Percentiles rank a stretch among this genome's conserved stretches.
phyloP scores from a whole-genome alignment of 2,888 invertebrate species.

The Calameuta idolon region DNA sequence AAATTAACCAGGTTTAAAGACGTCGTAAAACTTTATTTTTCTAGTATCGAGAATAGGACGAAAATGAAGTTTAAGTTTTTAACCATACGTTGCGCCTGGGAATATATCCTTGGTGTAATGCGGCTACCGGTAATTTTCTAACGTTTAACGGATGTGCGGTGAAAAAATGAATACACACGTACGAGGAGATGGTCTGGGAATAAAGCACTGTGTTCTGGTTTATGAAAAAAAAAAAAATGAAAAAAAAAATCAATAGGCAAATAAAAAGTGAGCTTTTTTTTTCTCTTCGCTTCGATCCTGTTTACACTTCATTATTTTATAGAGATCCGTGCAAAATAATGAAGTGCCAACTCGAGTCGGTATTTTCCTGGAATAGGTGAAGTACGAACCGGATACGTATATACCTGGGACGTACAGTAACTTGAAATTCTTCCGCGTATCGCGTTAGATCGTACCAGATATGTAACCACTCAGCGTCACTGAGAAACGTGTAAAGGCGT shows the following conservation, averaged over 20 bases:
- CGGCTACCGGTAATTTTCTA: constrained; percentile 49
- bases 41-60: neutral
- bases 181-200: neutral
- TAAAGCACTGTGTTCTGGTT: neutral
- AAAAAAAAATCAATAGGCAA: neutral
- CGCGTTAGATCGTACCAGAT: neutral
- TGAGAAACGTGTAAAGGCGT: neutral
- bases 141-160: constrained; percentile 47
- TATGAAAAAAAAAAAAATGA: neutral
- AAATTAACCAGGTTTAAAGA: neutral
- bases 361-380: neutral
- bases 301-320: constrained; percentile 54
- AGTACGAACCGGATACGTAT: neutral
- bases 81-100: neutral
- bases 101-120: constrained; percentile 17
- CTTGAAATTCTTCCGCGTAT: neutral
- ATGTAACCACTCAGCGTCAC: neutral
- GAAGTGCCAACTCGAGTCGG: neutral
- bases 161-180: constrained; percentile 40
- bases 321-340: neutral
- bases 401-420: neutral
- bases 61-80: neutral
- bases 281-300: constrained; percentile 29
- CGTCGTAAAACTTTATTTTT: neutral
- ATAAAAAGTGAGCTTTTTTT: constrained; percentile 45